Evolutionary conservation across 2,113 vertebrate genomes (phyloP), one percentile per base, ranked within the genome.

Genomic region (Gadus chalcogrammus): DNA sequence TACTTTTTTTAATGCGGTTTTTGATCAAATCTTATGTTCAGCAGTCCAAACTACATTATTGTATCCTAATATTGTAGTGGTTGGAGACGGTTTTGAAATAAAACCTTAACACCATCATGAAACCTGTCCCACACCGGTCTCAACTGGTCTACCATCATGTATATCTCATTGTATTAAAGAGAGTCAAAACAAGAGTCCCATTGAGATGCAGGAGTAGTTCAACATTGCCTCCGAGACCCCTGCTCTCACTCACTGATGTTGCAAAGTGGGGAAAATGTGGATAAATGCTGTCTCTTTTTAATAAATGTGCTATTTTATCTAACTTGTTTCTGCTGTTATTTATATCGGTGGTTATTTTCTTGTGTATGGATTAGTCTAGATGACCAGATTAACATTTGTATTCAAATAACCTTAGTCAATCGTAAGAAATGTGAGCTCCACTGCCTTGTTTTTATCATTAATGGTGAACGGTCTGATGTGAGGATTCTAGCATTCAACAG

Each of bases 241-340:
- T 12, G 75, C 77, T 77, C 77, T 76, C 55, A 73, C 76, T 79
- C 79, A 80, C 75, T 85, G 76, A 70, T 71, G 73, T 67, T 87
- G 80, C 84, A 78, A 78, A 73, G 79, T 80, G 78, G 70, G 68
- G 84, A 81, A 79, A 82, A 88, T 87, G 81, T 79, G 70, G 68
- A 84, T 82, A 79, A 82, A 88, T 87, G 81, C 88, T 83, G 87
- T 90, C 88, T 90, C 88, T 92, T 92, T 91, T 90, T 90, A 92
- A 92, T 91, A 92, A 92, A 92, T 91, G 89, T 91, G 88, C 88
- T 92, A 91, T 92, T 92, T 92, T 91, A 91, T 91, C 90, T 88
- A 81, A 89, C 55, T 69, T 3, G 60, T 73, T 64, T 78, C 24
- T 61, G 67, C 63, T 59, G 62, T 64, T 62, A 22, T 80, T 61